Evolutionary conservation across 1,140 invertebrate genomes (phyloP), one percentile per base, ranked within the genome.

Genomic region (Linepithema humile): DNA sequence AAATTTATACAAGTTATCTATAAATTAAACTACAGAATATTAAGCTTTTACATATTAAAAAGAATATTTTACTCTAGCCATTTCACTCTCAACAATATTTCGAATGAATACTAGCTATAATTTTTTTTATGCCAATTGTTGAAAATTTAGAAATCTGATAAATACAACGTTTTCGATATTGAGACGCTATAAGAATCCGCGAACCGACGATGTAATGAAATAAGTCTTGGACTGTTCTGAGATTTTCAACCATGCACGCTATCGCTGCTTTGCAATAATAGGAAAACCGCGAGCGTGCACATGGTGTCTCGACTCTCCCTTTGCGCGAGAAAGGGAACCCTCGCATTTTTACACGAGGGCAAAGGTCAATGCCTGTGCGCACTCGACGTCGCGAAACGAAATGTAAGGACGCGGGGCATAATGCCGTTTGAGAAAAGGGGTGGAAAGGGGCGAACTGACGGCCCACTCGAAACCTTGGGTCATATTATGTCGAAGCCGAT

Each of bases 301-400:
- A 35, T 15, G n/a, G 32, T 70, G 35, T 65, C 29, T 62, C 50
- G 72, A 43, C n/a, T 43, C 53, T 35, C 38, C 10, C 29, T 29
- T 15, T 32, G 4, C 26, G 32, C 40, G 23, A 78, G 48, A 78
- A 83, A 87, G 89, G 84, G 72, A 86, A 88, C 89, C 88, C 72
- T 91, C 83, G 84, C 85, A 84, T 91, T 91, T 92, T 91, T 88
- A 90, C 80, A 65, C 82, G 85, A 89, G 78, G 88, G 85, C 70
- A 91, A 91, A 92, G 91, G 90, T 92, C 91, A 92, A 90, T 92
- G 90, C 91, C 74, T 92, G 87, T 85, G 84, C 86, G 87, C 87
- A 91, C 91, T 91, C 90, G 90, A 91, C 91, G 90, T 89, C 91
- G 90, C 91, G 87, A 91, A 91, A 91, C 86, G 87, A 91, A 91